Conservation (phyloP, 2,797 vertebrate species). For the Notamacropus eugenii region DNA sequence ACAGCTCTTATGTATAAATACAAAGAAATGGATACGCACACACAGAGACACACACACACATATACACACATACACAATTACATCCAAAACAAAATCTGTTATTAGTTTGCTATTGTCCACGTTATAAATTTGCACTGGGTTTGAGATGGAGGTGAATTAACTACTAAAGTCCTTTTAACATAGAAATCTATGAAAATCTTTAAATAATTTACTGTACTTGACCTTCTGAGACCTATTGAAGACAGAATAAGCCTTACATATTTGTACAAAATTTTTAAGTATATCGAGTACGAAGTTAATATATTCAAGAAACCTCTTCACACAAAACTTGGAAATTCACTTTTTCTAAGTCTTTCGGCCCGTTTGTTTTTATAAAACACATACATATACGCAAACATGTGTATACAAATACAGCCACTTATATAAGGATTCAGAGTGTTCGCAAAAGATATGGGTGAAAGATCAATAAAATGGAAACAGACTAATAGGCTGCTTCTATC, state of each 20-base stretch:
- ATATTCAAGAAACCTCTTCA: neutral
- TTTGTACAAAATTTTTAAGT: neutral
- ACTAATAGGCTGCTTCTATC: neutral
- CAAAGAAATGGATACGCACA: conserved; percentile 20
- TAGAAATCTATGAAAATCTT: neutral
- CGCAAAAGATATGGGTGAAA: neutral
- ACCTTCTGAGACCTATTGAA: conserved; percentile 38
- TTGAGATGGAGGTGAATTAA: neutral
- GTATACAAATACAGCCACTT: neutral
- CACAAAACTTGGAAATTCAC: conserved; percentile 9
- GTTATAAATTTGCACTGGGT: neutral
- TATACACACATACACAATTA: conserved; percentile 58
- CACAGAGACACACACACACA: conserved; percentile 44
- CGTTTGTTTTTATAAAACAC: neutral
- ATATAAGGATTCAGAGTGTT: neutral
- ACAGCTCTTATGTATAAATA: neutral
- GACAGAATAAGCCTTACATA: conserved; percentile 18
- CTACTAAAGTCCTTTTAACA: neutral
- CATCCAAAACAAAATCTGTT: conserved; percentile 31
- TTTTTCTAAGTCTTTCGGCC: conserved; percentile 22
- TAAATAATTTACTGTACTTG: neutral
- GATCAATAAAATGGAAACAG: neutral
- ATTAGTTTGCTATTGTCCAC: neutral
- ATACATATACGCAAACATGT: neutral
- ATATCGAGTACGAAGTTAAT: neutral